Evolutionary conservation across 2,797 vertebrate genomes (phyloP).

Genomic region (Sebastes steindachneri): DNA sequence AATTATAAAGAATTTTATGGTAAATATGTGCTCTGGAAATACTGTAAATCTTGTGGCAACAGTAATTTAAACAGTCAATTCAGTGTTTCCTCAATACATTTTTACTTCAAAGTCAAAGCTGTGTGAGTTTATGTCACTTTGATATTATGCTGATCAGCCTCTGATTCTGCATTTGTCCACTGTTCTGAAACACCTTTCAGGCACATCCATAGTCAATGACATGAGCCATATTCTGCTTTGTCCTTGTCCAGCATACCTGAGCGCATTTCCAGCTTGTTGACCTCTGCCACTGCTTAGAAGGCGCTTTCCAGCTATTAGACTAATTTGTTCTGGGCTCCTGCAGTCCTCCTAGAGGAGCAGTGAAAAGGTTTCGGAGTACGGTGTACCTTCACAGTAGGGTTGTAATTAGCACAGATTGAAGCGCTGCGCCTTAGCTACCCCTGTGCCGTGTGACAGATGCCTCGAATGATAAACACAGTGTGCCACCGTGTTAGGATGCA

Average conservation of each 20-base stretch:
- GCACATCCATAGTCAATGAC: constrained; percentile 2
- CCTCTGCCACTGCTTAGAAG: constrained; percentile 62
- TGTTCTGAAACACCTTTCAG: constrained; percentile 4
- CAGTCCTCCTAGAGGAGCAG: constrained; percentile 32
- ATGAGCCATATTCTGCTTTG: constrained; percentile 27
- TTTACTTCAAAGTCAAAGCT: neutral
- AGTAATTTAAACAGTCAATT: neutral
- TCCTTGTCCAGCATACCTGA: constrained; percentile 44
- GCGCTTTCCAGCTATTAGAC: constrained; percentile 66
- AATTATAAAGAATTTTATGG: too few species aligned
- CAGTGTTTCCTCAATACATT: neutral
- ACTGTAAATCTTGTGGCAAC: neutral
- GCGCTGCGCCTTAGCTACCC: neutral
- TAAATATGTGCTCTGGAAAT: too few species aligned
- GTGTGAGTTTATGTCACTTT: neutral
- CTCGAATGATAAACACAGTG: constrained; percentile 45
- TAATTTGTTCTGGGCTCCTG: constrained; percentile 67
- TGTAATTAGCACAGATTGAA: constrained; percentile 65
- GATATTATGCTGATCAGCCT: constrained; percentile 11
- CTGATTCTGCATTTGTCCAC: constrained; percentile 12
- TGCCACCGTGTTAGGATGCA: neutral
- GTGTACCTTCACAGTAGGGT: constrained; percentile 42
- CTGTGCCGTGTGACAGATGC: constrained; percentile 32
- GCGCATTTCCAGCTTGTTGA: constrained; percentile 41
- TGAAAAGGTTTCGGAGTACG: constrained; percentile 32